Conservation (phyloP, 2,113 vertebrate genomes). For the Larimichthys polyactis region DNA sequence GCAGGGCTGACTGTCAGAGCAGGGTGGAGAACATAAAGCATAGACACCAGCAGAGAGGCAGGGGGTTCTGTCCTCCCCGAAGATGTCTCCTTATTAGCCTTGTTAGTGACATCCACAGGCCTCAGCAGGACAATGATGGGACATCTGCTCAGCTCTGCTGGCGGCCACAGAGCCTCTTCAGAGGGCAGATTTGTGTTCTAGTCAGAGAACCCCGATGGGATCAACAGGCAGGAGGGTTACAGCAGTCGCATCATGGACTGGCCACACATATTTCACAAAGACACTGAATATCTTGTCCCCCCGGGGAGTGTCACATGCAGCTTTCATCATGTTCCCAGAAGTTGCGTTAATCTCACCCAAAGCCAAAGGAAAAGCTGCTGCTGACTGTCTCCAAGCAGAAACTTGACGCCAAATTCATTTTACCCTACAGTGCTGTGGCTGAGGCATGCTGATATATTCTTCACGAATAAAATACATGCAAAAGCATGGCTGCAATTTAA, state of each 20-base stretch:
- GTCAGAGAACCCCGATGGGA: background rate
- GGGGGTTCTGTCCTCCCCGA: background rate
- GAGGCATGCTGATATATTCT: background rate
- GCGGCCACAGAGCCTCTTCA: background rate
- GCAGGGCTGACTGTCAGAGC: background rate
- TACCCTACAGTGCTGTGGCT: background rate
- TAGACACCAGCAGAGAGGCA: background rate
- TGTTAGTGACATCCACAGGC: background rate
- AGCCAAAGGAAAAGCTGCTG: background rate
- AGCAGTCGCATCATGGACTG: background rate
- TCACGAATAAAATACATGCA: background rate
- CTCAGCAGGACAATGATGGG: background rate
- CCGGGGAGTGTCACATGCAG: background rate
- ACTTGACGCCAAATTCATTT: slow-evolving; percentile 12
- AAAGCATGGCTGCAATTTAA: background rate
- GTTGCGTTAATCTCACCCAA: background rate
- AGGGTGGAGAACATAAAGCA: background rate
- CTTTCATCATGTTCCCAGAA: slow-evolving; percentile 12
- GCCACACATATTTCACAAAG: slow-evolving; percentile 1
- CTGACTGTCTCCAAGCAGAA: background rate
- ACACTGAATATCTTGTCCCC: background rate
- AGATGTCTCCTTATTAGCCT: background rate
- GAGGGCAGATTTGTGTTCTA: background rate
- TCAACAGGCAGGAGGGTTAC: background rate
- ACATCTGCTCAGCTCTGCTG: background rate